phyloP scores from a whole-genome alignment of 2,113 vertebrate species.

The Prinia subflava region DNA sequence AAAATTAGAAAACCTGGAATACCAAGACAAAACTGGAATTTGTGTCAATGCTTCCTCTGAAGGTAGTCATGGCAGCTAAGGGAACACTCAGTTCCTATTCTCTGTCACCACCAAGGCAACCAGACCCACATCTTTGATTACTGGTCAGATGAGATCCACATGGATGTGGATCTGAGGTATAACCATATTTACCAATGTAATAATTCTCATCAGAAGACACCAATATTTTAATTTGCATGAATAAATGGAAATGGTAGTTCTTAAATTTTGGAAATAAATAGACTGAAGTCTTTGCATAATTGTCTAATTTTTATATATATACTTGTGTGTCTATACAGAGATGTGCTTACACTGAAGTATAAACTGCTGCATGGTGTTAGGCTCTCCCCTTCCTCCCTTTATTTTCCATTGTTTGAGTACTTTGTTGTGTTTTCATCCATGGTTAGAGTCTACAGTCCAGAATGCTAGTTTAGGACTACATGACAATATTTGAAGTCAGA shows the following conservation, averaged over 20 bases:
- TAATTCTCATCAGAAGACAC: neutral
- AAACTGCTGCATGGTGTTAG: neutral
- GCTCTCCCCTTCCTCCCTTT: neutral
- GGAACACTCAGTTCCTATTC: neutral
- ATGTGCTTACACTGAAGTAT: neutral
- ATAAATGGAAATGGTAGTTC: neutral
- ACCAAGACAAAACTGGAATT: constrained; percentile 35
- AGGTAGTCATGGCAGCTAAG: constrained; percentile 30
- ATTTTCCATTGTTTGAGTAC: neutral
- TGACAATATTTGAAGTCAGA: neutral
- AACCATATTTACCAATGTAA: neutral
- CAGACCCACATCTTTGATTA: neutral
- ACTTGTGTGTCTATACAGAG: neutral
- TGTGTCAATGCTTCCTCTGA: neutral
- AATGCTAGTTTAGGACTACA: neutral
- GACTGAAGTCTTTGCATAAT: neutral
- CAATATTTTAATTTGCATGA: neutral
- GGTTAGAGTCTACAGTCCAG: neutral
- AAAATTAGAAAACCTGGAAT: neutral
- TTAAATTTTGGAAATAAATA: neutral
- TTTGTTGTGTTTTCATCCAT: neutral
- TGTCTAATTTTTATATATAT: neutral
- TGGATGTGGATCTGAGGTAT: neutral
- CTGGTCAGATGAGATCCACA: neutral
- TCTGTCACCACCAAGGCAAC: neutral